Base-by-base conservation (phyloP, 1,140 invertebrate species). In the Tetragonula clypearis region DNA sequence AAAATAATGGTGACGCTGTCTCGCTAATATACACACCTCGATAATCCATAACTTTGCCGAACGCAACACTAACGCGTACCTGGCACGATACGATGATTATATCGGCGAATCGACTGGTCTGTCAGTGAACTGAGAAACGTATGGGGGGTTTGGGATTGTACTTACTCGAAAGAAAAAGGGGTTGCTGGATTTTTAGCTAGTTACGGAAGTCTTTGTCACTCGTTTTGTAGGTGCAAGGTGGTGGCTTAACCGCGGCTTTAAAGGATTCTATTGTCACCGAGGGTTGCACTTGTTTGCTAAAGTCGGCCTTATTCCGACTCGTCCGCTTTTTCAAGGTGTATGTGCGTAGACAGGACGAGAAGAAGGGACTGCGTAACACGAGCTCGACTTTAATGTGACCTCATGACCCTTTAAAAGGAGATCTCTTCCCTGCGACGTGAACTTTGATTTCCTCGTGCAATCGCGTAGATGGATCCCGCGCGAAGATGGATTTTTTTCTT, bases 381-480 rank as follows among this genome's bases (percentile, higher is more conserved):
- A 84, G 68, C 26, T 84, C 82, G 30, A 79, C 82, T 84, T 84
- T 84, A 84, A 84, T 65, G 68, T 84, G 78, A 84, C 82, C 82
- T 62, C 82, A 84, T 84, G 82, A 84, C 82, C 82, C 82, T 73
- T 84, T 84, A 79, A 84, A 62, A 79, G 82, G 35, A 79, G 77
- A 79, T 68, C n/a, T 84, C 76, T 56, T 30, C 23, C 55, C 26
- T 26, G 41, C 19, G 41, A 26, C 11, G 9, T 17, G 55, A 72
- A 79, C 56, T 79, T 84, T 84, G 66, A 84, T 71, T 68, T 26
- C 30, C 35, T 26, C 1, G 30, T 56, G 26, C 8, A 35, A 83
- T 53, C 49, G 14, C 1, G 2, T 11, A 15, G 12, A 78, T 49
- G 35, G 49, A 15, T 68, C 23, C 19, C 19, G n/a, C 1, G 14